Evolutionary conservation across 2,888 invertebrate genomes (phyloP).

Genomic region (Scaptomyza caliginosa): DNA sequence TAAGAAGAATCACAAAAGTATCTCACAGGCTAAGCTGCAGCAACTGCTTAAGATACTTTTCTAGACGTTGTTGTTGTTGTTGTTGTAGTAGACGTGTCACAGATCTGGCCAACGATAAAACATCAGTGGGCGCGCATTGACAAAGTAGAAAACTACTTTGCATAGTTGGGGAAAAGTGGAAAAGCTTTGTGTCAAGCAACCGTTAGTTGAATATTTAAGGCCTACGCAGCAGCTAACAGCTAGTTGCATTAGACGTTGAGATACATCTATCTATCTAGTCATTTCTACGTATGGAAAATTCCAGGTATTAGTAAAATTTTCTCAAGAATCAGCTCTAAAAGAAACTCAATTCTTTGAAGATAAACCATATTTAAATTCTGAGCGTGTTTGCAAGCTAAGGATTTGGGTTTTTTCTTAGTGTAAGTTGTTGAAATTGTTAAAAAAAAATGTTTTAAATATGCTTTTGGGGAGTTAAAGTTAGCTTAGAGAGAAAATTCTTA

Average conservation of each 20-base stretch:
- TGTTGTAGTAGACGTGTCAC: slow-evolving; percentile 39
- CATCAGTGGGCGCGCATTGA: slow-evolving; percentile 35
- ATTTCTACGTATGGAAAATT: slow-evolving; percentile 34
- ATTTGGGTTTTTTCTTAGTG: neutral
- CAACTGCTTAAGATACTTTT: slow-evolving; percentile 40
- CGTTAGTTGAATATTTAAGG: slow-evolving; percentile 45
- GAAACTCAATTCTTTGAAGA: neutral
- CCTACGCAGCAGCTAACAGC: slow-evolving; percentile 43
- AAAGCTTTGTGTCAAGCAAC: slow-evolving; percentile 49
- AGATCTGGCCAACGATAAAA: slow-evolving; percentile 45
- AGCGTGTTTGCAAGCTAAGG: too few species aligned
- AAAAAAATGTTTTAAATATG: too few species aligned
- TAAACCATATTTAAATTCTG: neutral
- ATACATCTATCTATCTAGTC: slow-evolving; percentile 24
- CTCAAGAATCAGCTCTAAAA: neutral
- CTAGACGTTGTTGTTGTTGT: too few species aligned
- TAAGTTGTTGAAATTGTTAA: too few species aligned
- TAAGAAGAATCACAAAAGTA: slow-evolving; percentile 24
- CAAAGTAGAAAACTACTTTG: slow-evolving; percentile 26
- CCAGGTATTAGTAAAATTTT: slow-evolving; percentile 34
- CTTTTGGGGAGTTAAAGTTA: too few species aligned
- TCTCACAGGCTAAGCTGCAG: slow-evolving; percentile 37
- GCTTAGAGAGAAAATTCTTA: too few species aligned
- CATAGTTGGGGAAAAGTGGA: neutral
- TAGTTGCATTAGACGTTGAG: slow-evolving; percentile 23